Evolutionary conservation across 2,888 invertebrate species (phyloP).

Genomic region (Oxystoma pomonae): DNA sequence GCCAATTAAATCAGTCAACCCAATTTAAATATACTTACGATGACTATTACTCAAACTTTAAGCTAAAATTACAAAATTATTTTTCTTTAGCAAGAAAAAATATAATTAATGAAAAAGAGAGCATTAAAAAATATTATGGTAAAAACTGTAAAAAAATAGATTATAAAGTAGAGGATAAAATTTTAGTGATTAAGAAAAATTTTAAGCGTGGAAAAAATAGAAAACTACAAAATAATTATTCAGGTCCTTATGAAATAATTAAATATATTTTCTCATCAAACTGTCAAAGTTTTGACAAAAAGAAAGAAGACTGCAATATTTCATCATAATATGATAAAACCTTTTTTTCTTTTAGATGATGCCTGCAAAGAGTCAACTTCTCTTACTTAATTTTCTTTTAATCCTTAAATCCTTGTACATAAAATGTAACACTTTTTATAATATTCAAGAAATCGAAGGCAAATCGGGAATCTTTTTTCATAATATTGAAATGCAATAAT

Average conservation of each 20-base stretch:
- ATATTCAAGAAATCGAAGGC: neutral
- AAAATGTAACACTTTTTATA: neutral
- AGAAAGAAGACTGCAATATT: neutral
- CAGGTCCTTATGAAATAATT: neutral
- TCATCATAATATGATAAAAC: neutral
- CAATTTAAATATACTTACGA: conserved; percentile 33
- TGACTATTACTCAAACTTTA: conserved; percentile 25
- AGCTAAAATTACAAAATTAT: conserved; percentile 27
- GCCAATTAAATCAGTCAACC: conserved; percentile 1
- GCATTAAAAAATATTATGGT: neutral
- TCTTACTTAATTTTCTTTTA: neutral
- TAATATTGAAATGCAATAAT: neutral
- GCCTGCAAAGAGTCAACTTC: neutral
- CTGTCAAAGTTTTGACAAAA: neutral
- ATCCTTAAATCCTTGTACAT: no score
- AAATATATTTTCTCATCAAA: neutral
- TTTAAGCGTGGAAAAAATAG: neutral
- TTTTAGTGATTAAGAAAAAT: neutral
- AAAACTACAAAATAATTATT: neutral
- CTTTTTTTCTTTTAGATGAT: conserved; percentile 2
- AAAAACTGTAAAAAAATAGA: neutral
- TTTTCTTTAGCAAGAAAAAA: conserved; percentile 24
- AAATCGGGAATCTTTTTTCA: neutral
- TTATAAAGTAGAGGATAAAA: conserved; percentile 4
- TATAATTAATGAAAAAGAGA: neutral